These are phyloP conservation scores for Notolepis coatsorum DNA, from an alignment of 2,797 vertebrate genomes.

Conservation along the genomic window DNA sequence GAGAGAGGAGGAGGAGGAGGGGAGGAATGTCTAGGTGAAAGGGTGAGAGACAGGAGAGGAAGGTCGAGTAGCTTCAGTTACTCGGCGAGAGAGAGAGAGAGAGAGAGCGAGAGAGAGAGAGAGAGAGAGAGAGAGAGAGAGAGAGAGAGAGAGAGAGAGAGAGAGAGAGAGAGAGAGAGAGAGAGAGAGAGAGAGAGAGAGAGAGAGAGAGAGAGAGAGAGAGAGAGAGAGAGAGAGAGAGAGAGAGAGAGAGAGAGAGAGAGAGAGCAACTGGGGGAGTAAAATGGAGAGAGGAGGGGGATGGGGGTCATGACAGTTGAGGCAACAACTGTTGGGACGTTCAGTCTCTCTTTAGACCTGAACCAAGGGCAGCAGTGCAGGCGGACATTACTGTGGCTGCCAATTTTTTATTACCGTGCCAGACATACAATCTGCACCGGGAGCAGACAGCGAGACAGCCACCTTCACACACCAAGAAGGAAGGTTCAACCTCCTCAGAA, in stretches of 20 bases:
- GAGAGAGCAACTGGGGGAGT: no score
- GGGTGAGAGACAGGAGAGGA: constrained; percentile 15
- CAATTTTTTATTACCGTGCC: constrained; percentile 9
- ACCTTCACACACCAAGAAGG: neutral
- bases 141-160: neutral
- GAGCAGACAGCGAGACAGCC: neutral
- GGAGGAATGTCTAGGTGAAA: neutral
- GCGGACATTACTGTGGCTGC: neutral
- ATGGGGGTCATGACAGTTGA: constrained; percentile 6
- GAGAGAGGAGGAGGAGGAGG: neutral
- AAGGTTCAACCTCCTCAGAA: constrained; percentile 22
- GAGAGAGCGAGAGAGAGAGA: neutral
- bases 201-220: constrained; percentile 18
- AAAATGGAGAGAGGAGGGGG: constrained; percentile 37
- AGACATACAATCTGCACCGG: neutral
- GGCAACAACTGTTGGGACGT: neutral
- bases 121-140: neutral
- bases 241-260: constrained; percentile 55
- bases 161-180: neutral
- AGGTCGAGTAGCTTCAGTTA: constrained; percentile 31
- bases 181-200: constrained; percentile 20
- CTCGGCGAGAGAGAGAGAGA: neutral
- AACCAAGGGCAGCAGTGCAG: neutral
- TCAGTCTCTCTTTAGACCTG: neutral
- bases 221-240: constrained; percentile 4